A percentile compares a stretch with the other conserved stretches of the same genome.
Conservation (phyloP, 92 coral and sea anemone species). For the Palythoa grandiflora region DNA sequence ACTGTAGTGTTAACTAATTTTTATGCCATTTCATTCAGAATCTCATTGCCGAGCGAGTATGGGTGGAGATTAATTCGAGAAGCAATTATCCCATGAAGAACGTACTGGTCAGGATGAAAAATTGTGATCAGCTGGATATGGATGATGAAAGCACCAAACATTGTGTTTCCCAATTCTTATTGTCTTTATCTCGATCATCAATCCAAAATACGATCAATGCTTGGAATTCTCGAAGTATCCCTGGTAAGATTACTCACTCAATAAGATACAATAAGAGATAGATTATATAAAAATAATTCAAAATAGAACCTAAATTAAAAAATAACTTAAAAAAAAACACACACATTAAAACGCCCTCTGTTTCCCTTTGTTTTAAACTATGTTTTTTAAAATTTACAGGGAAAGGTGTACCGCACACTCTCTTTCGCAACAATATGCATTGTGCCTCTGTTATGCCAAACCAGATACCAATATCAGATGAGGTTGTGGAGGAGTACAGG, state of each 20-base stretch:
- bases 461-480: slow-evolving; percentile 9
- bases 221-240: slow-evolving; percentile 39
- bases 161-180: slow-evolving; percentile 35
- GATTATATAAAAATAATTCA: too few species aligned
- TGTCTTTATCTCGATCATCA: not conserved
- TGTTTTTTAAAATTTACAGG: not conserved
- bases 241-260: slow-evolving; percentile 23
- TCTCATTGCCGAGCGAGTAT: slow-evolving; percentile 40
- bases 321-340: not conserved
- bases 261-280: not conserved
- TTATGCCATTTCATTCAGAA: slow-evolving; percentile 4
- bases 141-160: slow-evolving; percentile 24
- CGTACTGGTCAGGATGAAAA: slow-evolving; percentile 29
- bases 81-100: slow-evolving; percentile 45
- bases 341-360: not conserved
- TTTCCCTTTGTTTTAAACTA: not conserved
- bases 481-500: slow-evolving; percentile 23
- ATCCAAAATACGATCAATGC: slow-evolving; percentile 51
- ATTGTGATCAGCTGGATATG: slow-evolving; percentile 39
- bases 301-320: not conserved
- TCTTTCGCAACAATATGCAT: not conserved
- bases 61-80: slow-evolving; percentile 57
- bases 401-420: slow-evolving; percentile 16
- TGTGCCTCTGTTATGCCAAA: not conserved
- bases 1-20: not conserved